Conservation (phyloP, 2,797 vertebrate species). For the Petrocephalus schoutedeni region DNA sequence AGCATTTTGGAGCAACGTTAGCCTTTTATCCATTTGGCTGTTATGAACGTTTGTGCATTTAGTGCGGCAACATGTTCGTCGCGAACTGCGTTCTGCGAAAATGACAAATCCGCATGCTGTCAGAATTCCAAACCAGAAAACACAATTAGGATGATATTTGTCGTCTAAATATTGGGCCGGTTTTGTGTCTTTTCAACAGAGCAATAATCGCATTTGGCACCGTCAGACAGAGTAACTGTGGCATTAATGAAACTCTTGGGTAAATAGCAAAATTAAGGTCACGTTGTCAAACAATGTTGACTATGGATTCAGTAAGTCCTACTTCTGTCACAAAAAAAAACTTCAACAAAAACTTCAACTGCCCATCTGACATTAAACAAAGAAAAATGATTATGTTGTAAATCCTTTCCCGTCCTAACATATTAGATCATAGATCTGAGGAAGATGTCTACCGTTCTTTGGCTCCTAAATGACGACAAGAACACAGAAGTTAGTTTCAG, state of each 20-base stretch:
- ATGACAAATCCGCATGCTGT: constrained; percentile 8
- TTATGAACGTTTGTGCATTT: not conserved
- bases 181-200: constrained; percentile 42
- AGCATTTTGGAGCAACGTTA: not conserved
- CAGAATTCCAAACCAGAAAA: constrained; percentile 1
- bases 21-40: constrained; percentile 2
- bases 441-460: not conserved
- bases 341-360: not conserved
- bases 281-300: constrained; percentile 20
- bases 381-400: not conserved
- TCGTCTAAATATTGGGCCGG: constrained; percentile 45
- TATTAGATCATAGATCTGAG: not conserved
- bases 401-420: not conserved
- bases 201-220: constrained; percentile 43
- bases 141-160: constrained; percentile 47
- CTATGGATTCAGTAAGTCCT: not conserved
- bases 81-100: not conserved
- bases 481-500: not conserved
- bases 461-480: not conserved
- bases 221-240: constrained; percentile 32
- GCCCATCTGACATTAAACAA: constrained; percentile 17
- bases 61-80: not conserved
- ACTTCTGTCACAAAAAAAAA: constrained; percentile 10
- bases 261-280: constrained; percentile 27
- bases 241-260: constrained; percentile 8